These are phyloP conservation scores for Melangyna quadrimaculata DNA, from an alignment of 2,888 invertebrate genomes.

Conservation along the genomic window DNA sequence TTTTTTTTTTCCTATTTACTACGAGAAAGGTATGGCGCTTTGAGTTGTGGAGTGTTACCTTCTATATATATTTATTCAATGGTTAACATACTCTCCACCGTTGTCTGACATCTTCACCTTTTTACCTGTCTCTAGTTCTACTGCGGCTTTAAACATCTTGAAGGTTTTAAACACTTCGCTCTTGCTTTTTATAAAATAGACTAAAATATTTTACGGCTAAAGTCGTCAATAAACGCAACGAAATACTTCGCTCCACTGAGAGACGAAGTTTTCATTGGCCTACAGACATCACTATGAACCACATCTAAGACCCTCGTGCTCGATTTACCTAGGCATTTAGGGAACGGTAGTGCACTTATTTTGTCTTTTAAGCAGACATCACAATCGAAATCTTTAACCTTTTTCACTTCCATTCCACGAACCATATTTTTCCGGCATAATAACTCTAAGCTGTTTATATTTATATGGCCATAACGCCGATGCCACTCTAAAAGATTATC, in stretches of 20 bases:
- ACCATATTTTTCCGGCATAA: constrained; percentile 17
- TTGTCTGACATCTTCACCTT: constrained; percentile 10
- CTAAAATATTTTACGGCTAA: background rate
- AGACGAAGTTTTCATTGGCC: no score
- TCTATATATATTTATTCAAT: no score
- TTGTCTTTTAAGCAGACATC: constrained; percentile 22
- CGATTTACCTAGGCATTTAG: background rate
- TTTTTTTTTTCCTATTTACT: no score
- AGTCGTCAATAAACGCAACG: background rate
- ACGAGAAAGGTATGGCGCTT: no score
- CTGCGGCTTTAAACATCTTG: background rate
- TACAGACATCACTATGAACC: background rate
- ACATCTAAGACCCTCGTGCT: background rate
- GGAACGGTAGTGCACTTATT: constrained; percentile 17
- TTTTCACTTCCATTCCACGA: background rate
- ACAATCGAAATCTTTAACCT: constrained; percentile 1
- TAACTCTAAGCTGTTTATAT: constrained; percentile 27
- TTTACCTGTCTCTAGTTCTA: background rate
- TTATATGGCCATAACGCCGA: constrained; percentile 14
- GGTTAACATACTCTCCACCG: background rate
- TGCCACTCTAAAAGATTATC: constrained; percentile 3
- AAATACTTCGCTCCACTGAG: no score
- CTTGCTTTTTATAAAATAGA: constrained; percentile 1
- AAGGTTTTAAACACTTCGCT: background rate
- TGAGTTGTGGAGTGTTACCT: no score